Conservation (phyloP, 2,113 vertebrate genomes). For the Alligator sinensis region DNA sequence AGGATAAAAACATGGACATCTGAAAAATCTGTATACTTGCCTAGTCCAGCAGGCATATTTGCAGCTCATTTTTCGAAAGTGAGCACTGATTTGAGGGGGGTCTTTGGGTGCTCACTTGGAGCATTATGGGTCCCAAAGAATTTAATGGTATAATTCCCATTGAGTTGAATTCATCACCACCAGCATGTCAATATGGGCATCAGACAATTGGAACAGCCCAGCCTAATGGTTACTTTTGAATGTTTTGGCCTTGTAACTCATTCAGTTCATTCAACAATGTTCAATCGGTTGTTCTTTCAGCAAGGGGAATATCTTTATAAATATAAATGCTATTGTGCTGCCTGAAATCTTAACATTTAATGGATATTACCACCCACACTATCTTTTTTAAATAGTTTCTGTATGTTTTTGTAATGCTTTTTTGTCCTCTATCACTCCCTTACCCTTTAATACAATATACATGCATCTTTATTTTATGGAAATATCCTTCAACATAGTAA, state of each 20-base stretch:
- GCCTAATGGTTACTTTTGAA: slow-evolving; percentile 46
- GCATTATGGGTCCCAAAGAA: too few species aligned
- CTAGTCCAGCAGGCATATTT: too few species aligned
- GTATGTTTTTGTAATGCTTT: slow-evolving; percentile 44
- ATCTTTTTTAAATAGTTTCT: slow-evolving; percentile 43
- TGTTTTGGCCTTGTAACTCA: slow-evolving; percentile 40
- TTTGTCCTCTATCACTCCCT: slow-evolving; percentile 57
- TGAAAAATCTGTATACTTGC: too few species aligned
- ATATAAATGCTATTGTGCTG: slow-evolving; percentile 70
- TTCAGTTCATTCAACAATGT: not conserved
- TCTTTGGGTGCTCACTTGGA: too few species aligned
- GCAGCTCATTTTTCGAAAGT: too few species aligned
- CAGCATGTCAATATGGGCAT: not conserved
- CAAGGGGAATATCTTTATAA: slow-evolving; percentile 66
- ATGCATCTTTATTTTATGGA: slow-evolving; percentile 50
- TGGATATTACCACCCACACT: slow-evolving; percentile 56
- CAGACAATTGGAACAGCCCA: slow-evolving; percentile 63
- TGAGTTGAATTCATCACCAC: too few species aligned
- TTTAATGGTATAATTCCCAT: too few species aligned
- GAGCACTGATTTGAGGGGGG: too few species aligned
- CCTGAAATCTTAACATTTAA: slow-evolving; percentile 73
- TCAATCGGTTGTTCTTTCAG: slow-evolving; percentile 44
- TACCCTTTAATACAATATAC: slow-evolving; percentile 29
- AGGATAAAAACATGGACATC: too few species aligned
- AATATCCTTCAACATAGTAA: slow-evolving; percentile 35